A percentile compares a stretch with the other conserved stretches of the same genome.
phyloP scores from a whole-genome alignment of 2,113 vertebrate species.

The Anthoscopus minutus region DNA sequence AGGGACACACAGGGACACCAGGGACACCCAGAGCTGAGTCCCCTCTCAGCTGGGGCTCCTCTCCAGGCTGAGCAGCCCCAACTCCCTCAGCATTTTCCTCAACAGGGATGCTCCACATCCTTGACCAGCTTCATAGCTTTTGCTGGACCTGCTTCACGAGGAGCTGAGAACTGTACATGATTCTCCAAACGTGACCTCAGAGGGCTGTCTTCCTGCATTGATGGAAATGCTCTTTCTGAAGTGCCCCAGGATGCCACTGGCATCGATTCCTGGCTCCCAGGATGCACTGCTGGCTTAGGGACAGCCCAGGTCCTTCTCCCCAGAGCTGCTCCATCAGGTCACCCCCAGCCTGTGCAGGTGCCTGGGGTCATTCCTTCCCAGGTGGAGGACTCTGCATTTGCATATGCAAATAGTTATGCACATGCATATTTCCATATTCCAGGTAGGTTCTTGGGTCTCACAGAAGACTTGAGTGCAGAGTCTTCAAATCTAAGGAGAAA shows the following conservation, averaged over 20 bases:
- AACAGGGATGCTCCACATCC: too few species aligned
- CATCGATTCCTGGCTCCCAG: neutral
- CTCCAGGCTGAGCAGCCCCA: neutral
- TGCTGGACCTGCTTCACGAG: fast-evolving
- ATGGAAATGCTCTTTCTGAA: neutral
- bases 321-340: neutral
- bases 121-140: fast-evolving
- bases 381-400: neutral
- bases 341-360: neutral
- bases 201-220: neutral
- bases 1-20: neutral
- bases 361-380: neutral
- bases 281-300: neutral
- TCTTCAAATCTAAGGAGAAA: neutral
- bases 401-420: neutral
- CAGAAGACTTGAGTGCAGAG: neutral
- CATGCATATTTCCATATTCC: neutral
- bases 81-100: neutral
- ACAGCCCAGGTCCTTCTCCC: neutral
- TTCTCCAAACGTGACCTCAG: neutral
- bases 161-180: fast-evolving
- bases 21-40: neutral
- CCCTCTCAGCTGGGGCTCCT: neutral
- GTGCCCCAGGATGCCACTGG: neutral
- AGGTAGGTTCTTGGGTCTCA: neutral